Base-by-base conservation (phyloP, 1,140 invertebrate genomes). In the Calephelis nemesis region DNA sequence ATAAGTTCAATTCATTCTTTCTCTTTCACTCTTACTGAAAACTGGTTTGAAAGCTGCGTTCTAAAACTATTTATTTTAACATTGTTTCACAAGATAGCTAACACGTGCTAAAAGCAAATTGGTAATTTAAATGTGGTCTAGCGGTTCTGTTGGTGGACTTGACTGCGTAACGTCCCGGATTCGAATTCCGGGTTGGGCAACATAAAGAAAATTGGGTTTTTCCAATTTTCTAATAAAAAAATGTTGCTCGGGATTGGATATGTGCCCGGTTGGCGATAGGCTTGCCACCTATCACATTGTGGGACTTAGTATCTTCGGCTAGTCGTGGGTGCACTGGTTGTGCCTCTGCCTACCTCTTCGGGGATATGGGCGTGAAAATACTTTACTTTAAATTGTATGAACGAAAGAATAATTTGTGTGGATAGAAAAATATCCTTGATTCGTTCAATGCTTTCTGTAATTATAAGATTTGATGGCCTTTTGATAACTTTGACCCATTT, bases 31-130 rank as follows among this genome's bases (percentile, higher is more conserved):
- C 84, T 64, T 69, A 72, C 66, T 64, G 76, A 70, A 70, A 71
- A 64, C 72, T 71, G 69, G 79, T 74, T 81, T 77, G 81, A 86
- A 86, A 83, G 78, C 80, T 83, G 85, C 83, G 83, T 85, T 86
- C 83, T 77, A 77, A 87, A 90, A 87, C 84, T 91, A 88, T 90
- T 90, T 91, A 91, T 91, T 88, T 91, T 88, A 91, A 90, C 87
- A 79, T 84, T 85, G 77, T 82, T 77, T 78, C 77, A 81, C 78
- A 79, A 75, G 76, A 76, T 74, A 72, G 70, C 66, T 78, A 85
- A 79, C 87, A 88, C 87, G 87, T 91, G 88, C 83, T 72, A 76
- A 67, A 67, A 19, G 47, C 63, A 13, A 49, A 49, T 65, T 65
- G 39, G 47, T 50, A n/a, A 65, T 12, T 65, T 65, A 65, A 48